Evolutionary conservation across 2,113 vertebrate species (phyloP), one percentile per base, ranked within the genome.

Genomic region (Sorex araneus): DNA sequence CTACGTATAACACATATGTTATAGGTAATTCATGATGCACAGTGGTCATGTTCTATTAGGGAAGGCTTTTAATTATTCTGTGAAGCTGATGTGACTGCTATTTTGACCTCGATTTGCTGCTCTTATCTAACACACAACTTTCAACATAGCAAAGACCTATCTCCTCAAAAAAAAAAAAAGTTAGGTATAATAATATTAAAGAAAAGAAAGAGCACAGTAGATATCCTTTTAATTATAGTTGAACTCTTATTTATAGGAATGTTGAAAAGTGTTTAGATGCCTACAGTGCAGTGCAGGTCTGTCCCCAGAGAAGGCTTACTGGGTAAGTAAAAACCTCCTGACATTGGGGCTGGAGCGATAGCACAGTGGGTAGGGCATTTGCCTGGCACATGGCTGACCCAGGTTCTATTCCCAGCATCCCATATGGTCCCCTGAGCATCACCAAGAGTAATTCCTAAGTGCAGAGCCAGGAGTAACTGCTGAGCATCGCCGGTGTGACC

Each of bases 51-150:
- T 12, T 54, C 54, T 54, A 15, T 54, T 54, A 54, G 54, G 54
- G 54, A 64, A 78, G 43, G 30, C 71, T 64, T 75, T 67, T 50
- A 78, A 77, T 66, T 63, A 27, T 54, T 91, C 63, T 80, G 36
- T 75, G 63, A 84, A 18, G 47, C 76, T 19, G 57, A 27, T 18
- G 32, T 79, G 50, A 45, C 21, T 69, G 12, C 6, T 80, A 64
- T 70, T 81, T 89, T 91, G 80, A 73, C 18, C 67, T 83, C 8
- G 13, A 36, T 2, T 75, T 84, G 21, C 45, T 84, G 34, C 84
- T 77, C 63, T 85, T 89, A 60, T n/a, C 57, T 73, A 25, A 85
- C 6, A 47, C 32, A 73, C 19, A 83, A 34, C 67, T 3, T 7
- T 10, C 73, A 45, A 28, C 64, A 83, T 7, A 74, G 60, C 36